A percentile compares a stretch with the other conserved stretches of the same genome.
These are phyloP conservation scores for Coendou prehensilis DNA, from an alignment of 2,797 vertebrate genomes.

Conservation along the genomic window DNA sequence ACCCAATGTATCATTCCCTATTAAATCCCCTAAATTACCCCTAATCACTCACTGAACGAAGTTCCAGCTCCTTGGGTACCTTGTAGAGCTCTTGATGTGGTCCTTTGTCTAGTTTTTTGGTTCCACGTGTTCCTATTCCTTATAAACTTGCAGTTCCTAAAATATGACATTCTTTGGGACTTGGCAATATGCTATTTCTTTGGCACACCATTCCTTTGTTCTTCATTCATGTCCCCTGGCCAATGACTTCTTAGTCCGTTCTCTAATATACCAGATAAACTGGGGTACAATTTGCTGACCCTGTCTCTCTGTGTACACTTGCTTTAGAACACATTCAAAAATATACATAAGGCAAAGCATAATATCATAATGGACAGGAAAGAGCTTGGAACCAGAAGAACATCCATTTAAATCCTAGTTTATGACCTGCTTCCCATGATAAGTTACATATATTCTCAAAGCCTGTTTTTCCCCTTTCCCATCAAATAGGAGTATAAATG, in stretches of 20 bases:
- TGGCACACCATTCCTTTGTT: not conserved
- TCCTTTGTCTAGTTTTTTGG: not conserved
- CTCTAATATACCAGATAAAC: not conserved
- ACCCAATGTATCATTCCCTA: not conserved
- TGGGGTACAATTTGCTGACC: not conserved
- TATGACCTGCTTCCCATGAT: not conserved
- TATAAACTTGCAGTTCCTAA: not conserved
- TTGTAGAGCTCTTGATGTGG: not conserved
- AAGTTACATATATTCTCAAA: not conserved
- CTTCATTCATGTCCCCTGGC: not conserved
- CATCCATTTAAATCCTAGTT: not conserved
- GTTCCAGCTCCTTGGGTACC: not conserved
- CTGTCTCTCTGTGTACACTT: not conserved
- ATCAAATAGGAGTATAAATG: not conserved
- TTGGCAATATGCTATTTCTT: not conserved
- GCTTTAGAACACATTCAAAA: not conserved
- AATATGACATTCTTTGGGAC: not conserved
- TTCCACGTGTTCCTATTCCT: rapidly evolving
- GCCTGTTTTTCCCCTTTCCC: not conserved
- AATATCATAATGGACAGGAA: not conserved
- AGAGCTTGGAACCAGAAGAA: not conserved
- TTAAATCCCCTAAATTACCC: not conserved
- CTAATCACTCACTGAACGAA: not conserved
- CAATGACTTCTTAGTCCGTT: not conserved
- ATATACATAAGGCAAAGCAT: not conserved